Conservation (phyloP, 2,888 invertebrate genomes). For the Pimpla rufipes region DNA sequence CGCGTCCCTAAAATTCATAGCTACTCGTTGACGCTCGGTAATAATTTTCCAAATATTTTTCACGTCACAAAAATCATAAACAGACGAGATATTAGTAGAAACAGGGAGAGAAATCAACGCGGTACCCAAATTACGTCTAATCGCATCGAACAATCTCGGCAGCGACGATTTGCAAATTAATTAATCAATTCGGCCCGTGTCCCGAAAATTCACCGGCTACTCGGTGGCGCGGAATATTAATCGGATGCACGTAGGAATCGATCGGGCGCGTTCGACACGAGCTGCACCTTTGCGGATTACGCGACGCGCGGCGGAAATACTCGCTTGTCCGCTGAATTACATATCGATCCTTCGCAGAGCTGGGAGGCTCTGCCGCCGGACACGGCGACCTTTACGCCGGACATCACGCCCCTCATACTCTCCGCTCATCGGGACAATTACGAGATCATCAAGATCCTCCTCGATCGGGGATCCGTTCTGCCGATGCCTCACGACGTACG, state of each 20-base stretch:
- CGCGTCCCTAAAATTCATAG: background rate
- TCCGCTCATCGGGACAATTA: slow-evolving; percentile 99
- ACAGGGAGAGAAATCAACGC: background rate
- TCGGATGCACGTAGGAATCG: too few relatives aligned
- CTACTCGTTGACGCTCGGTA: too few relatives aligned
- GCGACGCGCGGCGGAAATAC: too few relatives aligned
- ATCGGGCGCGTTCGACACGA: too few relatives aligned
- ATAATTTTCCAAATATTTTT: too few relatives aligned
- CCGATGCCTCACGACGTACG: slow-evolving; percentile 98
- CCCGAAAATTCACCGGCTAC: too few relatives aligned
- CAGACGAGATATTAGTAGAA: background rate
- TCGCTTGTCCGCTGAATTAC: too few relatives aligned
- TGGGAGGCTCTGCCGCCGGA: slow-evolving; percentile 97
- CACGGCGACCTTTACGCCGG: slow-evolving; percentile 97
- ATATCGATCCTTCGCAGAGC: slow-evolving; percentile 88
- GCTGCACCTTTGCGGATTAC: too few relatives aligned
- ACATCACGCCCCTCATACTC: slow-evolving; percentile 98
- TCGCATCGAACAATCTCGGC: slow-evolving; percentile 1
- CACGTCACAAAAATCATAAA: too few relatives aligned
- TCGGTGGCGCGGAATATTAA: too few relatives aligned
- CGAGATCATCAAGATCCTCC: slow-evolving; percentile 98
- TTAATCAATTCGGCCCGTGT: too few relatives aligned
- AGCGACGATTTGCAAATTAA: background rate
- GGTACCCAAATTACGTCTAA: background rate
- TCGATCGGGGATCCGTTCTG: slow-evolving; percentile 97